Conservation (phyloP, 1,140 invertebrate species). For the Aculops lycopersici region DNA sequence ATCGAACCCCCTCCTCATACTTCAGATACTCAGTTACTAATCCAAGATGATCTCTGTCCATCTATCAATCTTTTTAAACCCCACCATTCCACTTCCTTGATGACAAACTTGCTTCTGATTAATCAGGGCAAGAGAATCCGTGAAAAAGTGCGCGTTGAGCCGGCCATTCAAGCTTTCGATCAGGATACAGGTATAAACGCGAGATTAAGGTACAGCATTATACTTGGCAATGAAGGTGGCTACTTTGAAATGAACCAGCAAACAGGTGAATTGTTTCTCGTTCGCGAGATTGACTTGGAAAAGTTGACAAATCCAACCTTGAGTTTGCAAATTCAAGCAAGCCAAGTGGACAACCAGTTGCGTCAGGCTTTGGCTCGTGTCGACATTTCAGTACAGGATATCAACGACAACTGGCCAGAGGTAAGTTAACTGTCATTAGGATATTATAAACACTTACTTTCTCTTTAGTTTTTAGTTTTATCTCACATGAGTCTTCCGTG, state of each 20-base stretch:
- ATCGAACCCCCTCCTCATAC: neutral
- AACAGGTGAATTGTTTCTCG: conserved; percentile 36
- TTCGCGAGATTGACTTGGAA: conserved; percentile 43
- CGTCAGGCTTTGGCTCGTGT: conserved; percentile 24
- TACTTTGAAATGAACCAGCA: conserved; percentile 39
- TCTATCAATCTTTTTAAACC: too few relatives aligned
- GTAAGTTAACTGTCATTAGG: too few relatives aligned
- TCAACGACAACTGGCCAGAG: conserved; percentile 26
- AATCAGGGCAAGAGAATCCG: conserved; percentile 28
- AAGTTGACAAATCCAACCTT: conserved; percentile 32
- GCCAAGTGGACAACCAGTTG: conserved; percentile 12
- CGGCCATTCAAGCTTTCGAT: conserved; percentile 30
- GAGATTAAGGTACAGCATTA: conserved; percentile 12
- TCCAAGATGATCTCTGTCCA: neutral
- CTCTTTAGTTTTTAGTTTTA: too few relatives aligned
- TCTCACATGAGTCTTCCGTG: too few relatives aligned
- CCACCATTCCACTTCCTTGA: too few relatives aligned
- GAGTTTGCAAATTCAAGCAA: conserved; percentile 27
- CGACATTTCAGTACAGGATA: conserved; percentile 38
- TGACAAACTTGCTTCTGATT: too few relatives aligned
- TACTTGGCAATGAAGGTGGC: conserved; percentile 23
- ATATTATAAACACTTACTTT: too few relatives aligned
- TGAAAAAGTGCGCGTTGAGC: conserved; percentile 28
- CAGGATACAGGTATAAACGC: conserved; percentile 14
- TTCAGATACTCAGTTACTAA: neutral